These are phyloP conservation scores for Dicentrarchus labrax DNA, from an alignment of 2,113 vertebrate species.

Conservation along the genomic window DNA sequence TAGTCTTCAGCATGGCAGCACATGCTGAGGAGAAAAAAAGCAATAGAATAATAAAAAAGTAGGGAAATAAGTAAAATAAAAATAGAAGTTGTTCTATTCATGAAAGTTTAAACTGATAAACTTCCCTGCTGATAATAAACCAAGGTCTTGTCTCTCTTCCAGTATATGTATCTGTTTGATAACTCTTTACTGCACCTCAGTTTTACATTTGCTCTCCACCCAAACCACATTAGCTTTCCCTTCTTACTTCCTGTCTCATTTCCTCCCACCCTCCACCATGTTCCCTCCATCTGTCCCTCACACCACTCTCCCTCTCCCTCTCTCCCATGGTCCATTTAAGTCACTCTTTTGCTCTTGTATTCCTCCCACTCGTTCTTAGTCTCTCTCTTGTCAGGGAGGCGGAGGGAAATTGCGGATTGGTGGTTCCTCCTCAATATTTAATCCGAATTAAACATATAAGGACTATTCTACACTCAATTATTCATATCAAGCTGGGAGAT, in stretches of 20 bases:
- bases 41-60: too few relatives aligned
- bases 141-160: neutral
- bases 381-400: slow-evolving; percentile 56
- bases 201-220: slow-evolving; percentile 28
- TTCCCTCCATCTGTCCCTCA: slow-evolving; percentile 35
- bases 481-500: slow-evolving; percentile 63
- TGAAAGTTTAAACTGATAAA: slow-evolving; percentile 51
- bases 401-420: slow-evolving; percentile 52
- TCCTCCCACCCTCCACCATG: slow-evolving; percentile 12
- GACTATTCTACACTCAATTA: slow-evolving; percentile 68
- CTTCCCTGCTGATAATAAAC: slow-evolving; percentile 23
- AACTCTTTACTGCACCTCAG: slow-evolving; percentile 4
- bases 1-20: neutral
- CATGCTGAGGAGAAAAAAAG: neutral
- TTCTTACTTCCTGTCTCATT: slow-evolving; percentile 6
- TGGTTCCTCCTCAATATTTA: slow-evolving; percentile 75
- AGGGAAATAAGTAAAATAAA: slow-evolving; percentile 5
- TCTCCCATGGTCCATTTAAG: slow-evolving; percentile 53
- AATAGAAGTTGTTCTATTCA: slow-evolving; percentile 9
- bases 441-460: slow-evolving; percentile 80
- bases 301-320: neutral
- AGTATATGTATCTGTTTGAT: slow-evolving; percentile 9
- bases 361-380: slow-evolving; percentile 52
- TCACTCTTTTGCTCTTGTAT: slow-evolving; percentile 33
- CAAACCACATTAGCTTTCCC: slow-evolving; percentile 9